Evolutionary conservation across 2,797 vertebrate genomes (phyloP).

Genomic region (Erpetoichthys calabaricus): DNA sequence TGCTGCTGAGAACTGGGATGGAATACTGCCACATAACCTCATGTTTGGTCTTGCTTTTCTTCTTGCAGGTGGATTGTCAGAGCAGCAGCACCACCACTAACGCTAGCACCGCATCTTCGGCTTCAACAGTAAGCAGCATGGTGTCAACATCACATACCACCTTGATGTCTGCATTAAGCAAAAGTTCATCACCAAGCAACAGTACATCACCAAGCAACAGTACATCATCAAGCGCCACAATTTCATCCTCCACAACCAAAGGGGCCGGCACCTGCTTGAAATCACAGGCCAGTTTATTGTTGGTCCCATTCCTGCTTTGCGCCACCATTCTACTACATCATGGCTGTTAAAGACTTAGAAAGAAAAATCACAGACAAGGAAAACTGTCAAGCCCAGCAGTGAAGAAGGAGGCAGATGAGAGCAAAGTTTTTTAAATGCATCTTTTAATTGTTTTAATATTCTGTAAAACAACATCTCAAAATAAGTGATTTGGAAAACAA

Average conservation of each 20-base stretch:
- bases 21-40: no score
- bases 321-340: slow-evolving; percentile 62
- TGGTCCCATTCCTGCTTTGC: slow-evolving; percentile 42
- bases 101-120: not conserved
- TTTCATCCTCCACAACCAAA: slow-evolving; percentile 34
- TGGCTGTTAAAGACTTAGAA: slow-evolving; percentile 54
- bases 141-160: slow-evolving; percentile 23
- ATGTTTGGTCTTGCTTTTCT: no score
- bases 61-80: no score
- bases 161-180: slow-evolving; percentile 23
- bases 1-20: no score
- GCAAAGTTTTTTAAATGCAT: not conserved
- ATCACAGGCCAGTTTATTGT: slow-evolving; percentile 41
- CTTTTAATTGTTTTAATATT: not conserved
- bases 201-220: slow-evolving; percentile 28
- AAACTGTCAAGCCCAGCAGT: slow-evolving; percentile 24
- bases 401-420: slow-evolving; percentile 25
- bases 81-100: not conserved
- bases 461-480: not conserved
- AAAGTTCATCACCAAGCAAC: slow-evolving; percentile 31
- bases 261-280: slow-evolving; percentile 48
- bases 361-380: slow-evolving; percentile 22
- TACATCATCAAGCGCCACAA: slow-evolving; percentile 24
- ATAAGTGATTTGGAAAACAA: not conserved
- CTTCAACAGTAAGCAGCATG: not conserved